These are phyloP conservation scores for Sturnira hondurensis DNA, from an alignment of 2,113 vertebrate genomes.

Conservation along the genomic window DNA sequence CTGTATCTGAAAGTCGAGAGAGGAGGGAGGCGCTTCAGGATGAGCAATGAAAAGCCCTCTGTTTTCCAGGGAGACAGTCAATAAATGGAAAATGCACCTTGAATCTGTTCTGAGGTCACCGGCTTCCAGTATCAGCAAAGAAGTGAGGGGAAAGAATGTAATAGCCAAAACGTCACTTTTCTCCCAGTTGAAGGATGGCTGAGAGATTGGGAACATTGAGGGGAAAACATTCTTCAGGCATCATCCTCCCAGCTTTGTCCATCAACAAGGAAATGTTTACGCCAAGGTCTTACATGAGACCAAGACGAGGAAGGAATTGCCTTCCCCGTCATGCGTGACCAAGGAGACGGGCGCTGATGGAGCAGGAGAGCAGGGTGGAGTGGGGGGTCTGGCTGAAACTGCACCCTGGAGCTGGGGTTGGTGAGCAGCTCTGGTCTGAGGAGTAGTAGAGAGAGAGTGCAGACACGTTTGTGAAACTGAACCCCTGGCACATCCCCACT, in stretches of 20 bases:
- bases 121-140: neutral
- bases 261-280: neutral
- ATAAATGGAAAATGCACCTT: neutral
- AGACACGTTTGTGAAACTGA: neutral
- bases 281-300: neutral
- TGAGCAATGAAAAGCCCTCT: neutral
- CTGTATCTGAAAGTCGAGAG: neutral
- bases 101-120: neutral
- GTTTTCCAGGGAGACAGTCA: neutral
- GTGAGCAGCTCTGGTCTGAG: neutral
- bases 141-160: neutral
- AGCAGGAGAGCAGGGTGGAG: neutral
- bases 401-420: accelerated
- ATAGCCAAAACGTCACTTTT: neutral
- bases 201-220: neutral
- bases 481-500: neutral
- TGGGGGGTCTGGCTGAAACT: neutral
- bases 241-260: neutral
- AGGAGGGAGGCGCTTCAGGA: neutral
- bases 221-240: neutral
- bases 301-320: neutral
- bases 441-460: too few relatives aligned
- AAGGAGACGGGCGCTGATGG: neutral
- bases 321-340: neutral
- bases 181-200: neutral